Base-by-base conservation (phyloP, 2,797 vertebrate species). In the Myotis planiceps region DNA sequence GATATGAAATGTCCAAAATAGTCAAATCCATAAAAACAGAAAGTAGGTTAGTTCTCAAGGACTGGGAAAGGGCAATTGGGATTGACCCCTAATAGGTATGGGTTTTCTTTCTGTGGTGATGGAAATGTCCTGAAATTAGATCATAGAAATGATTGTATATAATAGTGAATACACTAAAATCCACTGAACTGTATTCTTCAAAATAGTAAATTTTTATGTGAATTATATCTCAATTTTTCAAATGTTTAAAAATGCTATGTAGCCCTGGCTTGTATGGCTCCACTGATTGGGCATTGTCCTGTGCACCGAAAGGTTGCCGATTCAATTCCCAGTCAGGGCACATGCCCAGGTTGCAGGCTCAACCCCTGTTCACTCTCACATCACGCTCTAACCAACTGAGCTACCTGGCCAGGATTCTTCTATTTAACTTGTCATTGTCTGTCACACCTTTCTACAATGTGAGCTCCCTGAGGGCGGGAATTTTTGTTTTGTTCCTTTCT, bases 401-500 rank as follows among this genome's bases (percentile, higher is more conserved):
- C 63, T 65, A 8, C 60, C 29, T 8, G 60, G 29, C 15, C 60
- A 63, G 29, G 29, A 16, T 16, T 63, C 32, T 74, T 68, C 81
- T 32, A 55, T 60, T 81, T 66, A 81, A 81, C 72, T 92, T 80
- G 47, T 92, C 79, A 51, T 32, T n/a, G 15, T 27, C 81, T 15
- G 9, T 51, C 85, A 90, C 53, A 71, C 42, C 12, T 47, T 90
- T 83, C 53, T 58, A 79, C 4, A 47, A 18, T 1, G 7, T 21
- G 76, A 80, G 72, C 42, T 75, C 49, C 25, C 37, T 16, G 15
- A 75, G 29, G 42, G 42, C n/a, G 80, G 32, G 39, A 68, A 45
- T 68, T 84, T 93, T 66, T 83, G n/a, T 58, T 89, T 39, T 79
- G 65, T 23, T 69, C 49, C 47, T 76, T 86, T 94, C 39, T 79